phyloP scores from a whole-genome alignment of 2,113 vertebrate species.

The Callorhinus ursinus region DNA sequence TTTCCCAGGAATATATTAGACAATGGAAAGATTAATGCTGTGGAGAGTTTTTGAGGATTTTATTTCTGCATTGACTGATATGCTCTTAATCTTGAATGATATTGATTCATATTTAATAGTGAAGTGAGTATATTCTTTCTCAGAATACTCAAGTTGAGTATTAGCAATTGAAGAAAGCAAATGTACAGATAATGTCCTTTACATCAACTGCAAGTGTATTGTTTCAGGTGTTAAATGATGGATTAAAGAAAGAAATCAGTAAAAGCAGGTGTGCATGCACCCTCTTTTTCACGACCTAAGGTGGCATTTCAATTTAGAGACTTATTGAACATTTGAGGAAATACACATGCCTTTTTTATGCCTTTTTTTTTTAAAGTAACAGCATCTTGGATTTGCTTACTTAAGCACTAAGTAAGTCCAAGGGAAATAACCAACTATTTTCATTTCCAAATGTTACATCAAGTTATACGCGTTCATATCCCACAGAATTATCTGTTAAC shows the following conservation, averaged over 20 bases:
- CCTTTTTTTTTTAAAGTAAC: not conserved
- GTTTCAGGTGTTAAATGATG: conserved; percentile 33
- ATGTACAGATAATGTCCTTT: not conserved
- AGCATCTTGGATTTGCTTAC: conserved; percentile 38
- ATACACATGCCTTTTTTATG: not conserved
- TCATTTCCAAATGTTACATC: conserved; percentile 21
- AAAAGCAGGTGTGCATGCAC: not conserved
- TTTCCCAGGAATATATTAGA: conserved; percentile 55
- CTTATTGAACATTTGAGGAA: conserved; percentile 8
- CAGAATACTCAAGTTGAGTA: not conserved
- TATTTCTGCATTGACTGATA: conserved; percentile 57
- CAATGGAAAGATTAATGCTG: conserved; percentile 39
- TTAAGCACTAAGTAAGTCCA: conserved; percentile 24
- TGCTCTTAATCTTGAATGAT: conserved; percentile 53
- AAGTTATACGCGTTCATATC: not conserved
- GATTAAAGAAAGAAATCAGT: conserved; percentile 32
- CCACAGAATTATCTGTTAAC: conserved; percentile 10
- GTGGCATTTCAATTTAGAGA: not conserved
- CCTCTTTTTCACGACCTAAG: not conserved
- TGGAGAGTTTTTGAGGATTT: conserved; percentile 53
- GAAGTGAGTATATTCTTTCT: conserved; percentile 13
- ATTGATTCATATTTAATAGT: conserved; percentile 61
- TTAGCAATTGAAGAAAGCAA: conserved; percentile 34
- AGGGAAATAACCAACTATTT: not conserved
- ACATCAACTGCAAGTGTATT: not conserved